These are phyloP conservation scores for Cryptomyrus ogoouensis DNA, from an alignment of 2,113 vertebrate species.

Conservation along the genomic window DNA sequence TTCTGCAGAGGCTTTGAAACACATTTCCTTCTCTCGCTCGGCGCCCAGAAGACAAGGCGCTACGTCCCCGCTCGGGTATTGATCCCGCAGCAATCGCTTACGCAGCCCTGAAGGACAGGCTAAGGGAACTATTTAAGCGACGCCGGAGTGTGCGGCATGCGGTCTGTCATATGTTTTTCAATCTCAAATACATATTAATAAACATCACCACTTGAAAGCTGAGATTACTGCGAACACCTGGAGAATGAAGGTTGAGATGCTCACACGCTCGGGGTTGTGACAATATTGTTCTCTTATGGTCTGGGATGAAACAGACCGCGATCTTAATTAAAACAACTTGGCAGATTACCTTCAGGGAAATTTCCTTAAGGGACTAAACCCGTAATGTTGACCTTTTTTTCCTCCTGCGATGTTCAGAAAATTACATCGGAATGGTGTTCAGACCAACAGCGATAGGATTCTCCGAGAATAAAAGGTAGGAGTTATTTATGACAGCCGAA, in stretches of 20 bases:
- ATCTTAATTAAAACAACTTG: conserved; percentile 3
- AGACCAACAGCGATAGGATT: conserved; percentile 38
- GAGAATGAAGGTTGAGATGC: conserved; percentile 9
- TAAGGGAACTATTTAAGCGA: not conserved
- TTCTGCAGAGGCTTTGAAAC: conserved; percentile 10
- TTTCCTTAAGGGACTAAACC: conserved; percentile 5
- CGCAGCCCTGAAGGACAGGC: not conserved
- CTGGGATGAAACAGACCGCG: conserved; percentile 5
- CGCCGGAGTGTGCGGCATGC: not conserved
- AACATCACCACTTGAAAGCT: not conserved
- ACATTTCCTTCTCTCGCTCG: conserved; percentile 12
- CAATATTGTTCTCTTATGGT: not conserved
- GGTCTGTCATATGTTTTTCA: not conserved
- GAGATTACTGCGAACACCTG: conserved; percentile 11
- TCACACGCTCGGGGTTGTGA: not conserved
- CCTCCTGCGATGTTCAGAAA: not conserved
- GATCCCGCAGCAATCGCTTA: not conserved
- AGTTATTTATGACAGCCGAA: not conserved
- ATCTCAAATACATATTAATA: not conserved
- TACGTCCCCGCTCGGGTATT: not conserved
- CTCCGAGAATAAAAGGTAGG: conserved; percentile 48
- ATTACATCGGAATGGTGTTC: conserved; percentile 18
- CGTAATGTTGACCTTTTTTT: not conserved
- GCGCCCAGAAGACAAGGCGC: not conserved
- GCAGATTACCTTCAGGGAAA: not conserved